Conservation (phyloP, 2,113 vertebrate species). For the Miniopterus natalensis region DNA sequence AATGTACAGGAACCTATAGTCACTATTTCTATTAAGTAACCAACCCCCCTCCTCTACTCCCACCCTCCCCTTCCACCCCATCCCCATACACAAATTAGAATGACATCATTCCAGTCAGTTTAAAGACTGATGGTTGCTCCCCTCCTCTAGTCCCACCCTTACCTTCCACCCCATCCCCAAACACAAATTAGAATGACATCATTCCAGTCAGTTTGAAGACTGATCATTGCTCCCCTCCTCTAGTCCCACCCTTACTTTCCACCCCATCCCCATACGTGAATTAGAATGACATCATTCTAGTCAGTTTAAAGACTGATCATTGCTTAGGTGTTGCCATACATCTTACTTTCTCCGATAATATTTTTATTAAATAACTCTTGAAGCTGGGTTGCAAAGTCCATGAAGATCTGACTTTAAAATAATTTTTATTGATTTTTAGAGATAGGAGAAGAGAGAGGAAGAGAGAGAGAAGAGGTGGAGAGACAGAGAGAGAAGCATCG, state of each 20-base stretch:
- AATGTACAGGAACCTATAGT: neutral
- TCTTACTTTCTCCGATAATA: conserved; percentile 34
- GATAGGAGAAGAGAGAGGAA: too few species aligned
- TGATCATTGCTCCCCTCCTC: neutral
- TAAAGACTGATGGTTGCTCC: neutral
- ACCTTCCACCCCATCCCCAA: neutral
- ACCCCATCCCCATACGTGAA: neutral
- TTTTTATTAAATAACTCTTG: conserved; percentile 38
- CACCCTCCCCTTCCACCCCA: neutral
- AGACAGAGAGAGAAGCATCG: too few species aligned
- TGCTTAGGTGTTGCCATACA: neutral
- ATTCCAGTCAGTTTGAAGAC: neutral
- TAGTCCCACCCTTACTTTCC: too few species aligned
- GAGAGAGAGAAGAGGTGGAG: too few species aligned
- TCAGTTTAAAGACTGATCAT: neutral
- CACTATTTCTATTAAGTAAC: neutral
- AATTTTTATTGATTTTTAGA: too few species aligned
- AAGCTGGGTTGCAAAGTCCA: conserved; percentile 32
- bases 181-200: neutral
- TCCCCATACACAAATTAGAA: neutral
- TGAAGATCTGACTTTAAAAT: conserved; percentile 17
- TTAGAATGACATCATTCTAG: neutral
- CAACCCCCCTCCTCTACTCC: neutral
- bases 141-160: too few species aligned
- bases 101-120: neutral